phyloP scores from a whole-genome alignment of 1,140 invertebrate genomes.

The Drosophila ambigua region DNA sequence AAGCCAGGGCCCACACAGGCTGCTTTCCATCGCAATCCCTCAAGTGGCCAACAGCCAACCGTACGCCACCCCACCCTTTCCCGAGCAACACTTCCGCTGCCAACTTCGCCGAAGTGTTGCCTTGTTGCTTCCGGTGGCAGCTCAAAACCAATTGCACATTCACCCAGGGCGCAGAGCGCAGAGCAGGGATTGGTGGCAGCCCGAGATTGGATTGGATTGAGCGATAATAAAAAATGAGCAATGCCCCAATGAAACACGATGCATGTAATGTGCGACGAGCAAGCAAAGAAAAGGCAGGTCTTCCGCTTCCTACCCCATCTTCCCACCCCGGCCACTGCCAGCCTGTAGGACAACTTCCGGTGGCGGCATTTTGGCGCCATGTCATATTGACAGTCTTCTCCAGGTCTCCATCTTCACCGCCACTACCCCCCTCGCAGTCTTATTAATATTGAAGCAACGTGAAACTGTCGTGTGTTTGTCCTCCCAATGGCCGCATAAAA shows the following conservation, averaged over 20 bases:
- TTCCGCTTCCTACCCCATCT: slow-evolving; percentile 24
- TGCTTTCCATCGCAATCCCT: slow-evolving; percentile 11
- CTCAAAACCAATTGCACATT: slow-evolving; percentile 62
- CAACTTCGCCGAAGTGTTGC: slow-evolving; percentile 57
- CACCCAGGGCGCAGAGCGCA: background rate
- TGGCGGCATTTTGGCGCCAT: slow-evolving; percentile 52
- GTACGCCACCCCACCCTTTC: slow-evolving; percentile 15
- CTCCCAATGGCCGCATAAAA: slow-evolving; percentile 72
- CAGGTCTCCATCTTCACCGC: too few relatives aligned
- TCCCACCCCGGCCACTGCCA: background rate
- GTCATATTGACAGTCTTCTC: slow-evolving; percentile 64
- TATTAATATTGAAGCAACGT: slow-evolving; percentile 77
- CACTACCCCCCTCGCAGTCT: slow-evolving; percentile 34
- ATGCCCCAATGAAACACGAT: slow-evolving; percentile 43
- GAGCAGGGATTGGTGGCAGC: background rate
- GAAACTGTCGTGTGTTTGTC: slow-evolving; percentile 41
- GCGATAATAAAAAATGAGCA: slow-evolving; percentile 65
- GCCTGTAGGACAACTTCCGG: slow-evolving; percentile 56
- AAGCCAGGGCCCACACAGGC: slow-evolving; percentile 2
- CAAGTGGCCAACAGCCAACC: slow-evolving; percentile 32
- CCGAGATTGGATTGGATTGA: slow-evolving; percentile 75
- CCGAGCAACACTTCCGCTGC: slow-evolving; percentile 56
- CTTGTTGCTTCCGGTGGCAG: slow-evolving; percentile 62
- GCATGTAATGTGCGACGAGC: background rate
- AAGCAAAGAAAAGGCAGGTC: slow-evolving; percentile 3